A percentile compares a stretch with the other conserved stretches of the same genome.
phyloP scores from a whole-genome alignment of 2,888 invertebrate species.

The Matsumyia berberina region DNA sequence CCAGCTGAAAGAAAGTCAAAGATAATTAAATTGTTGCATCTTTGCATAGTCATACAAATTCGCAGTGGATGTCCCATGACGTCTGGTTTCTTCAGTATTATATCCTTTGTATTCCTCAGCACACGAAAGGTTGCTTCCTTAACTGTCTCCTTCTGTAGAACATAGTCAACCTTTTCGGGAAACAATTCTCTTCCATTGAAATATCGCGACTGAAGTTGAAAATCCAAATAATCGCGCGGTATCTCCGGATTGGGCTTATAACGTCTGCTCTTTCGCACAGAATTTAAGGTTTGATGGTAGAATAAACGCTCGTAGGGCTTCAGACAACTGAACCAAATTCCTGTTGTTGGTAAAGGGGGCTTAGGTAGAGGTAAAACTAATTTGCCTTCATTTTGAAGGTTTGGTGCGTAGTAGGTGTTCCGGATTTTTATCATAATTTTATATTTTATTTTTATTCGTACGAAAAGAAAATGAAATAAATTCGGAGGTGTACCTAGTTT shows the following conservation, averaged over 20 bases:
- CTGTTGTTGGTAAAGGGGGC: conserved; percentile 76
- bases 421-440: conserved; percentile 78
- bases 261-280: conserved; percentile 84
- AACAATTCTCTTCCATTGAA: conserved; percentile 88
- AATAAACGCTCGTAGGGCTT: conserved; percentile 84
- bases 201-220: conserved; percentile 88
- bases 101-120: conserved; percentile 86
- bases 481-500: neutral
- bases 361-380: conserved; percentile 83
- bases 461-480: too few relatives aligned
- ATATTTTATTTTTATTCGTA: neutral
- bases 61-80: conserved; percentile 85
- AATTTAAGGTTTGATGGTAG: conserved; percentile 86
- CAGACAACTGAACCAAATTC: conserved; percentile 82
- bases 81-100: conserved; percentile 82
- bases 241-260: conserved; percentile 81
- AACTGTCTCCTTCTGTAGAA: conserved; percentile 89
- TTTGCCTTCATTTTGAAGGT: conserved; percentile 84
- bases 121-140: conserved; percentile 88
- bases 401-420: conserved; percentile 83
- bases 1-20: conserved; percentile 85
- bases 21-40: neutral
- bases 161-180: conserved; percentile 87
- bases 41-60: conserved; percentile 79
- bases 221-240: conserved; percentile 89